phyloP scores from a whole-genome alignment of 2,888 invertebrate species.

The Scaptomyza parva region DNA sequence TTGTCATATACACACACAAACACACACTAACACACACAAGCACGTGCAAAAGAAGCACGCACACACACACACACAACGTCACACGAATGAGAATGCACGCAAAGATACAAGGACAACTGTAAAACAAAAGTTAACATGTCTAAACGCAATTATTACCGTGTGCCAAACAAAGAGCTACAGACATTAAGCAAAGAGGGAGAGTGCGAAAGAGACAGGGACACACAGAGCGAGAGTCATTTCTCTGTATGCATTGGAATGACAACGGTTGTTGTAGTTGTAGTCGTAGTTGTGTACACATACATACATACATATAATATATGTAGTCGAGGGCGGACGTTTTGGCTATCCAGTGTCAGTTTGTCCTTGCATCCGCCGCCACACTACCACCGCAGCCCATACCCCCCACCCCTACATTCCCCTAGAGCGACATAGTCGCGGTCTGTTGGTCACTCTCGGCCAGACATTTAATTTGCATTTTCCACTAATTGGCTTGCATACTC shows the following conservation, averaged over 20 bases:
- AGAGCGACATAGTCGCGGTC: constrained; percentile 24
- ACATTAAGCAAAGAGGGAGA: constrained; percentile 12
- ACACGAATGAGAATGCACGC: not conserved
- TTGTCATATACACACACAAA: constrained; percentile 52
- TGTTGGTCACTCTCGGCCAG: constrained; percentile 58
- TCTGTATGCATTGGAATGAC: not conserved
- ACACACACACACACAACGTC: not conserved
- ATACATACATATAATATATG: too few relatives aligned
- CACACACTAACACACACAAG: constrained; percentile 30
- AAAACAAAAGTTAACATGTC: constrained; percentile 74
- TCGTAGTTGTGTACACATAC: too few relatives aligned
- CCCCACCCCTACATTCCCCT: not conserved
- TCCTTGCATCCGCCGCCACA: too few relatives aligned
- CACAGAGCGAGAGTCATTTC: constrained; percentile 17
- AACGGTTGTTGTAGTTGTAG: not conserved
- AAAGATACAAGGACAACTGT: constrained; percentile 34
- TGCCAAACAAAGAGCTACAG: constrained; percentile 45
- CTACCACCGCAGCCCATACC: too few relatives aligned
- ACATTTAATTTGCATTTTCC: constrained; percentile 80
- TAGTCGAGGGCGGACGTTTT: not conserved
- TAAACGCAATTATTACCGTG: constrained; percentile 71
- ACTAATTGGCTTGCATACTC: constrained; percentile 77
- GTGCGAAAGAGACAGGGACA: not conserved
- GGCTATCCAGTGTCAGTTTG: constrained; percentile 6
- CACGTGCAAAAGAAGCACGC: too few relatives aligned